phyloP scores from a whole-genome alignment of 2,797 vertebrate species.

The Chelonia mydas region DNA sequence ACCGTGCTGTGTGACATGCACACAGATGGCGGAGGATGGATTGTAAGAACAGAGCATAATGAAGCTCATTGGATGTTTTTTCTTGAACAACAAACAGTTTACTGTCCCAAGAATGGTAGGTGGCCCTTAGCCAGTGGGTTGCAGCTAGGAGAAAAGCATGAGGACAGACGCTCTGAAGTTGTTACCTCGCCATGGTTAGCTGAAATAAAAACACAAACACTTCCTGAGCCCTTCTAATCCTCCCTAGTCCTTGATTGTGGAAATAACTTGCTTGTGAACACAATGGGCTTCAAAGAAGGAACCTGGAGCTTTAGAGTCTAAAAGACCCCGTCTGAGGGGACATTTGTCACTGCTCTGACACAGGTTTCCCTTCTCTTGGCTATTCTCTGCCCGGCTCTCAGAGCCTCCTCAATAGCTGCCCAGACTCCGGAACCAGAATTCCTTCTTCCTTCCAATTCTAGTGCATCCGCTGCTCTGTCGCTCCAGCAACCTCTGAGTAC shows the following conservation, averaged over 20 bases:
- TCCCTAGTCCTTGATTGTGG: background rate
- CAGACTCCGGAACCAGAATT: background rate
- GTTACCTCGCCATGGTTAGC: too few species aligned
- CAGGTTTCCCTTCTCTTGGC: background rate
- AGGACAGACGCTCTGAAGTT: background rate
- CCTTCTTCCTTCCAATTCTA: background rate
- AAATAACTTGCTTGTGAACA: background rate
- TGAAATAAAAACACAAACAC: background rate
- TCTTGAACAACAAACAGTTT: background rate
- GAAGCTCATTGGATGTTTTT: background rate
- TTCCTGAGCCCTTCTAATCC: background rate
- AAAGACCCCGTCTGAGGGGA: background rate
- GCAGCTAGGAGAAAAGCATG: background rate
- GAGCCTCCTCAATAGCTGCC: background rate
- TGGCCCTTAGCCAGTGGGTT: background rate
- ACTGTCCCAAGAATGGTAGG: background rate
- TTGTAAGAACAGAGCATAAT: background rate
- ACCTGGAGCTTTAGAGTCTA: background rate
- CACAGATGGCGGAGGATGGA: conserved; percentile 57
- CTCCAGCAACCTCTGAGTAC: rapidly evolving
- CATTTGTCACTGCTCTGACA: background rate
- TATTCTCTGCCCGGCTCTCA: background rate
- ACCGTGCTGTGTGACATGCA: background rate
- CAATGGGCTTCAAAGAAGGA: background rate
- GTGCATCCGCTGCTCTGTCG: too few species aligned